phyloP scores from a whole-genome alignment of 2,113 vertebrate species.

The Lophura nycthemera region DNA sequence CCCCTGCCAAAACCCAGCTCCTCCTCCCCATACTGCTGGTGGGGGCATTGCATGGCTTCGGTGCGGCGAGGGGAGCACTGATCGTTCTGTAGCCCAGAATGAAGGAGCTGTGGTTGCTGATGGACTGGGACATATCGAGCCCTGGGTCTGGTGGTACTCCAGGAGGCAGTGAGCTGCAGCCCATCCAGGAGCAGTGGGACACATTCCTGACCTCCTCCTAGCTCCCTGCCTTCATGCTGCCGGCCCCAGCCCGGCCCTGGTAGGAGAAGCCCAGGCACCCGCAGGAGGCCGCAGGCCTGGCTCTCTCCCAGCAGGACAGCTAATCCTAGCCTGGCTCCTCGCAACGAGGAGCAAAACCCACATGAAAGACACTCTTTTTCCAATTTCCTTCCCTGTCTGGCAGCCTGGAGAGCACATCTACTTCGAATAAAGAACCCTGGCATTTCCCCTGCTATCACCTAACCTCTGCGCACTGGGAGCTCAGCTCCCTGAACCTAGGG shows the following conservation, averaged over 20 bases:
- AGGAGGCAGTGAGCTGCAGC: neutral
- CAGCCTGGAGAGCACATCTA: neutral
- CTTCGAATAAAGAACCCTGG: neutral
- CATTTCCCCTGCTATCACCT: neutral
- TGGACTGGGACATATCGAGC: neutral
- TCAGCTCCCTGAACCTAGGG: neutral
- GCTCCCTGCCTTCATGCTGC: fast-evolving
- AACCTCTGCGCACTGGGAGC: neutral
- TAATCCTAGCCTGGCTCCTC: conserved; percentile 16
- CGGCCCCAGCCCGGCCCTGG: neutral
- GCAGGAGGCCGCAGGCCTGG: neutral
- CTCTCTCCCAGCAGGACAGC: conserved; percentile 12
- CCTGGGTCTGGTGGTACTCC: fast-evolving
- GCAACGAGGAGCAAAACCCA: conserved; percentile 3
- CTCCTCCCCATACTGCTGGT: neutral
- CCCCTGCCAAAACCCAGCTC: neutral
- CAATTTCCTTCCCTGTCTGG: conserved; percentile 2
- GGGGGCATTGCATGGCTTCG: neutral
- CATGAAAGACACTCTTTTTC: conserved; percentile 23
- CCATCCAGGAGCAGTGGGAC: neutral
- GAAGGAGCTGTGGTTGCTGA: neutral
- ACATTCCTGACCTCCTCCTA: fast-evolving
- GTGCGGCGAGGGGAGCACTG: neutral
- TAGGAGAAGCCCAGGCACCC: neutral
- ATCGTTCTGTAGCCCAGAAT: neutral